Evolutionary conservation across 2,113 vertebrate species (phyloP).

Genomic region (Cebidichthys violaceus): DNA sequence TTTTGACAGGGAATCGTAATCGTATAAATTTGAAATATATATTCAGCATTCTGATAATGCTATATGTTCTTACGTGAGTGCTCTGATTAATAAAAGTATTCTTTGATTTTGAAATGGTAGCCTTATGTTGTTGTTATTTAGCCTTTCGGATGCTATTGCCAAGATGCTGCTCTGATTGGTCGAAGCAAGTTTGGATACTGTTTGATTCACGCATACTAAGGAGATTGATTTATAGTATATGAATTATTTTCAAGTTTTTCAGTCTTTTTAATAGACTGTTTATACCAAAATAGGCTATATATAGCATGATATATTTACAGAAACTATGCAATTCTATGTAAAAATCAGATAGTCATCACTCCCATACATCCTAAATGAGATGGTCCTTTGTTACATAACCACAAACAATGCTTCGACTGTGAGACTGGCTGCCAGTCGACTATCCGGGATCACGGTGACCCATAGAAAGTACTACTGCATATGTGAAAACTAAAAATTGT

Average conservation of each 20-base stretch:
- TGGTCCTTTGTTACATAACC: too few relatives aligned
- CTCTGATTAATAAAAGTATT: too few relatives aligned
- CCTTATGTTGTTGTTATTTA: too few relatives aligned
- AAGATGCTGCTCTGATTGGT: neutral
- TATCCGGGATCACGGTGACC: too few relatives aligned
- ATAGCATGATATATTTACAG: neutral
- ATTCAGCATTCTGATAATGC: too few relatives aligned
- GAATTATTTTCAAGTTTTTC: too few relatives aligned
- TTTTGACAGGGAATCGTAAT: too few relatives aligned
- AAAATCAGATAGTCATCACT: neutral
- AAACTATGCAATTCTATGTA: neutral
- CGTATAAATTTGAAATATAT: too few relatives aligned
- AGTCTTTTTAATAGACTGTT: neutral
- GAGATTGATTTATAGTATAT: neutral
- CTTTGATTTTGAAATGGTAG: too few relatives aligned
- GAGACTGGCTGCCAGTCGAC: neutral
- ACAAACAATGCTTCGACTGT: neutral
- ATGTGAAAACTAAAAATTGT: neutral
- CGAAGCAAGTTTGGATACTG: neutral
- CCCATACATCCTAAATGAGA: neutral
- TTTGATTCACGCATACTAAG: neutral
- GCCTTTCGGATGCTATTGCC: too few relatives aligned
- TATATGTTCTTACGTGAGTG: too few relatives aligned
- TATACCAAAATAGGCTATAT: neutral
- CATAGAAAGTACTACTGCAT: neutral